Evolutionary conservation across 2,888 invertebrate genomes (phyloP).

Genomic region (Sesia bembeciformis): DNA sequence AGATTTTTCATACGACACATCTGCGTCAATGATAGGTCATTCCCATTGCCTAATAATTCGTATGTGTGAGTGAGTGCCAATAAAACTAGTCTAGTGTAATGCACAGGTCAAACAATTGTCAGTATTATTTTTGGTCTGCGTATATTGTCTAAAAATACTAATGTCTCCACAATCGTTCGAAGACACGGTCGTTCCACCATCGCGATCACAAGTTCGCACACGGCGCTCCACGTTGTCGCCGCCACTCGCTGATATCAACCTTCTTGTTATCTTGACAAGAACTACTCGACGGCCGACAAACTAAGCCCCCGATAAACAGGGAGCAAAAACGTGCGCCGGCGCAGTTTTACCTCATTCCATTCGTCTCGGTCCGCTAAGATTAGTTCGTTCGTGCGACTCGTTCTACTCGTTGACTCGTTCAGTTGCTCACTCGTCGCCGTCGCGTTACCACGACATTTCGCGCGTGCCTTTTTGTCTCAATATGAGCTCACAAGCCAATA

Average conservation of each 20-base stretch:
- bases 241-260: slow-evolving; percentile 46
- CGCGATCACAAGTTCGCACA: slow-evolving; percentile 24
- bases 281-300: slow-evolving; percentile 32
- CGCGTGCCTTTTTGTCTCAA: slow-evolving; percentile 49
- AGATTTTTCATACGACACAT: background rate
- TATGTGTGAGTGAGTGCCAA: slow-evolving; percentile 7
- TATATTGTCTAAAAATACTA: slow-evolving; percentile 53
- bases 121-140: slow-evolving; percentile 48
- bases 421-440: slow-evolving; percentile 60
- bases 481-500: slow-evolving; percentile 68
- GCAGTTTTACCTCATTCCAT: slow-evolving; percentile 64
- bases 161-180: slow-evolving; percentile 49
- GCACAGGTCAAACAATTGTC: slow-evolving; percentile 46
- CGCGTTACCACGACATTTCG: slow-evolving; percentile 53
- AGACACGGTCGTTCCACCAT: slow-evolving; percentile 17
- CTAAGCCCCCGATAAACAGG: slow-evolving; percentile 54
- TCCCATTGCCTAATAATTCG: slow-evolving; percentile 9
- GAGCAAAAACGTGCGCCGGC: slow-evolving; percentile 71
- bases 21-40: slow-evolving; percentile 8
- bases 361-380: slow-evolving; percentile 44
- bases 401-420: slow-evolving; percentile 39
- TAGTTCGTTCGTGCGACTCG: slow-evolving; percentile 47
- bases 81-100: slow-evolving; percentile 30
- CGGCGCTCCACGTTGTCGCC: slow-evolving; percentile 18
- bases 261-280: slow-evolving; percentile 62